Base-by-base conservation (phyloP, 1,140 invertebrate species). In the Pinna nobilis region DNA sequence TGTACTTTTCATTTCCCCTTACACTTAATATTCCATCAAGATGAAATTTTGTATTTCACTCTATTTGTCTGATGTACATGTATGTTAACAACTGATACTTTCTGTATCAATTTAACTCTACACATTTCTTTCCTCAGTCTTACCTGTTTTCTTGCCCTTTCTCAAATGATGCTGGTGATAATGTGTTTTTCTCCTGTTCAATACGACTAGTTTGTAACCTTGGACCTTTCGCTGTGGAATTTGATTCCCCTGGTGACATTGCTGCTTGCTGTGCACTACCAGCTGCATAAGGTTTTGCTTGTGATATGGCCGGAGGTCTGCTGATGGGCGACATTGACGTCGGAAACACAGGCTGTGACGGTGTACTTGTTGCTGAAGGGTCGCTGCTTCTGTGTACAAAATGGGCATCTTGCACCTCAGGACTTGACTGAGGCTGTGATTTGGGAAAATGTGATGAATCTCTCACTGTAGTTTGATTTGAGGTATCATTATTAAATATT, bases 221-320 rank as follows among this genome's bases (percentile, higher is more conserved):
- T 6, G 55, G 30, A 25, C 49, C 20, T 25, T 53, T 59, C 50
- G 25, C n/a, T 44, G 25, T 68, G 65, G 47, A 33, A 63, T 35
- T 23, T 63, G 47, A 20, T 32, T 33, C 55, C 55, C n/a, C 55
- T 59, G 18, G 32, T 28, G 59, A n/a, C 0, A 37, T 13, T 32
- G 18, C 15, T 20, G 53, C 67, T 65, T 75, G 73, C 2, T 61
- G 47, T 32, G 67, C 67, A 70, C 73, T 75, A 50, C 73, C 73
- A 59, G 73, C 73, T 15, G 73, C 73, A 50, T 70, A 75, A 57
- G 73, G 67, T 60, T 75, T 75, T 49, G 57, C 28, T 51, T 13
- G 28, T 23, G 44, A 5, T 13, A 13, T 11, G 13, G n/a, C 13
- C 13, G 51, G 51, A n/a, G n/a, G n/a, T 47, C 60, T 47, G 61